Conservation (phyloP, 2,888 invertebrate species). For the Synanthedon vespiformis region DNA sequence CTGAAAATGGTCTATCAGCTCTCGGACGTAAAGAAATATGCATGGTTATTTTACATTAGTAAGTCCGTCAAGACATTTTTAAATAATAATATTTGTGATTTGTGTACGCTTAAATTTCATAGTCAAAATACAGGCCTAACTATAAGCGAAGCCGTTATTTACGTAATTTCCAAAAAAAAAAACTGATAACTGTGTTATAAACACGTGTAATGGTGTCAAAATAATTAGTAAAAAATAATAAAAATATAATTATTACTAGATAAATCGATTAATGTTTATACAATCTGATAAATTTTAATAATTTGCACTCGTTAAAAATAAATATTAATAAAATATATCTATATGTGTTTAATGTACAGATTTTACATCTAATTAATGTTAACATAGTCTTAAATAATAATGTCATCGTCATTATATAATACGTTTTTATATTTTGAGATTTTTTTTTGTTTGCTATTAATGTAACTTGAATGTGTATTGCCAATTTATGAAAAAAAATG, state of each 20-base stretch:
- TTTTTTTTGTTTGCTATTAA: too few species aligned
- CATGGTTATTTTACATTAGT: too few species aligned
- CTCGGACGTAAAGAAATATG: too few species aligned
- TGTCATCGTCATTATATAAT: too few species aligned
- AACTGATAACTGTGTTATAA: slow-evolving; percentile 21
- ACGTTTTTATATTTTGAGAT: too few species aligned
- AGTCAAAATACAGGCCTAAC: slow-evolving; percentile 26
- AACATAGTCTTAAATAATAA: not conserved
- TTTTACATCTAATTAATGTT: slow-evolving; percentile 11
- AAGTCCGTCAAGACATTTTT: slow-evolving; percentile 2
- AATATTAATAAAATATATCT: slow-evolving; percentile 17
- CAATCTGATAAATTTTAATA: slow-evolving; percentile 25
- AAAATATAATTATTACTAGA: slow-evolving; percentile 9
- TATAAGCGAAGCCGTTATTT: slow-evolving; percentile 29
- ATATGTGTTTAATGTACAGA: slow-evolving; percentile 23
- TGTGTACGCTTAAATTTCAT: slow-evolving; percentile 30
- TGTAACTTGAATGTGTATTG: too few species aligned
- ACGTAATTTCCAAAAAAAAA: slow-evolving; percentile 6
- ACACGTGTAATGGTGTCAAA: slow-evolving; percentile 31
- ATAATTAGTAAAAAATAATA: slow-evolving; percentile 4
- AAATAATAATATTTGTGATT: slow-evolving; percentile 31
- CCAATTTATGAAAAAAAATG: too few species aligned
- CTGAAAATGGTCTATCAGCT: too few species aligned
- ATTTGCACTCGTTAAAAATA: slow-evolving; percentile 21
- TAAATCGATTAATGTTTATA: slow-evolving; percentile 20